Base-by-base conservation (phyloP, 2,888 invertebrate genomes). In the Pseudoips prasinana region DNA sequence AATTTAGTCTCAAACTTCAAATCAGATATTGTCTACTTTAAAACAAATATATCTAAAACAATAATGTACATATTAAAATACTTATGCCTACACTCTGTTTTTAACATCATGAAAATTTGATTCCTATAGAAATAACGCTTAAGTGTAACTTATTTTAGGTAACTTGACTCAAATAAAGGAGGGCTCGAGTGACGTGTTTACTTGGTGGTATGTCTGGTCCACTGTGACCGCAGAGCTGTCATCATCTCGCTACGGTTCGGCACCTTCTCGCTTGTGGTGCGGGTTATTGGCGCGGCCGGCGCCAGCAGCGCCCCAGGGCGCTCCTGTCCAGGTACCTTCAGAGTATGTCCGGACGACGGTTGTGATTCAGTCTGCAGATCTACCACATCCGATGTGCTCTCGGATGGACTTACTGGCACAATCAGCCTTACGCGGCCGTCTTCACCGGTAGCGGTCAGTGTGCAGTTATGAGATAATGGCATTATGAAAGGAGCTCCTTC, bases 141-240 rank as follows among this genome's bases (percentile, higher is more conserved):
- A 60, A 53, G 46, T 53, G 47, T 40, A 55, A n/a, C n/a, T n/a
- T n/a, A n/a, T n/a, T 50, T 36, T 51, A 60, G 66, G 66, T 73
- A 69, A 64, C 67, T 58, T 55, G 67, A 71, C 64, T 71, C 53
- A 53, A 55, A 50, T 50, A 41, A 39, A 24, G 39, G 47, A 19
- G 36, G 7, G 24, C 8, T 22, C 33, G 29, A 26, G 35, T 36
- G 37, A 20, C 33, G 39, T 28, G 32, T 73, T 73, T 89, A 96
- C 82, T 96, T 96, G 18, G 96, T 96, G 14, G 96, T 96, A 70
- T 96, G 96, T 56, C 96, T 90, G 9, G 95, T 95, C 96, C 96
- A 96, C 45, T 93, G 92, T 4, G 94, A 93, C 50, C 96, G 90
- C 53, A 96, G 92, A 58, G 95, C 94, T 10, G 92, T 92, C 94